These are phyloP conservation scores for Muscina levida DNA, from an alignment of 2,888 invertebrate genomes.

Conservation along the genomic window DNA sequence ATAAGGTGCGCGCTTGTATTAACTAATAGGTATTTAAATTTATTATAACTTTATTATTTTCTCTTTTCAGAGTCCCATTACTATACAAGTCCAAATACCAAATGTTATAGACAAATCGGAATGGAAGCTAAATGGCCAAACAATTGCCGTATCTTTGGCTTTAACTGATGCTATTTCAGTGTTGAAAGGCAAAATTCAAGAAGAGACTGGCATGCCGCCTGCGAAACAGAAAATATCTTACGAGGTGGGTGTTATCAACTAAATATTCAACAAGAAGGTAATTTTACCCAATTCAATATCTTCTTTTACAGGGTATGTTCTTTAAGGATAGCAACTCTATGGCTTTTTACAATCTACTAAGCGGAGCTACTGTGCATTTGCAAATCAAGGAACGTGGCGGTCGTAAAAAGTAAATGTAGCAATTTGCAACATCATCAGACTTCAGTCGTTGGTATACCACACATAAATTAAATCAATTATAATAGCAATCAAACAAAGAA, in stretches of 20 bases:
- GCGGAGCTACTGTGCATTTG: constrained; percentile 90
- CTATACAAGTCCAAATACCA: constrained; percentile 91
- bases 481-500: constrained; percentile 6
- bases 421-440: constrained; percentile 1
- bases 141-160: constrained; percentile 88
- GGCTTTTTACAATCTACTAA: constrained; percentile 96
- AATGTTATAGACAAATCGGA: constrained; percentile 93
- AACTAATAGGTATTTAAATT: neutral
- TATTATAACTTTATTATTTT: no score
- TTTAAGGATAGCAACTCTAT: constrained; percentile 97
- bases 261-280: neutral
- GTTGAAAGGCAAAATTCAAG: constrained; percentile 92
- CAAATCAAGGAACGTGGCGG: constrained; percentile 99
- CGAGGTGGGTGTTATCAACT: constrained; percentile 83
- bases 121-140: constrained; percentile 97
- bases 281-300: neutral
- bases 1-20: constrained; percentile 81
- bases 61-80: constrained; percentile 87
- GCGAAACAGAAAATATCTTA: constrained; percentile 98
- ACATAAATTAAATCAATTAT: neutral
- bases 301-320: constrained; percentile 91
- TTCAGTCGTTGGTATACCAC: constrained; percentile 10
- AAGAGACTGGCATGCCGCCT: constrained; percentile 94
- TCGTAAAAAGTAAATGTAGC: constrained; percentile 89
- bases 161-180: constrained; percentile 89